A percentile compares a stretch with the other conserved stretches of the same genome.
Evolutionary conservation across 2,888 invertebrate species (phyloP).

Genomic region (Lasioglossum oenotherae): DNA sequence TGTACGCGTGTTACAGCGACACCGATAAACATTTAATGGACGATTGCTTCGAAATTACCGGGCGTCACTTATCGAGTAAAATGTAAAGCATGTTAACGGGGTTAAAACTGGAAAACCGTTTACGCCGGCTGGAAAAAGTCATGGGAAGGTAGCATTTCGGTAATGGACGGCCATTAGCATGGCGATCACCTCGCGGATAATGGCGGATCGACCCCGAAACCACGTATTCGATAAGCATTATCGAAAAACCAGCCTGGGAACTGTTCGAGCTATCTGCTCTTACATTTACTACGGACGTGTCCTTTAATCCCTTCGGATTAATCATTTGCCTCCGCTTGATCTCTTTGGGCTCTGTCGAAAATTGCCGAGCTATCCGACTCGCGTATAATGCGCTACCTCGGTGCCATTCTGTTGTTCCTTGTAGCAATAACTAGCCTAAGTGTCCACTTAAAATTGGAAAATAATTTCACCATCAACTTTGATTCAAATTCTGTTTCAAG

Average conservation of each 20-base stretch:
- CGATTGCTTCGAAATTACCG: constrained; percentile 1
- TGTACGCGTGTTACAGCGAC: background rate
- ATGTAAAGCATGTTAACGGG: background rate
- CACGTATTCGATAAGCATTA: background rate
- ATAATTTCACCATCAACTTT: background rate
- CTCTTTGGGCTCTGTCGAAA: constrained; percentile 2
- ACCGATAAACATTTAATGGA: background rate
- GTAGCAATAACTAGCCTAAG: background rate
- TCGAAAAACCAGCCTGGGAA: background rate
- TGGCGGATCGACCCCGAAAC: background rate
- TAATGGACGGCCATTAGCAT: constrained; percentile 35
- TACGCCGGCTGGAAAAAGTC: constrained; percentile 23
- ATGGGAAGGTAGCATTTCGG: constrained; percentile 31
- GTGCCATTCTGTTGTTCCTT: background rate
- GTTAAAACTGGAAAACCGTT: constrained; percentile 27
- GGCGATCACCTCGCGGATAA: background rate
- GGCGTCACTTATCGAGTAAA: constrained; percentile 9
- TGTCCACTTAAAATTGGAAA: background rate
- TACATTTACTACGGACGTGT: constrained; percentile 2
- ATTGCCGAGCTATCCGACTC: background rate
- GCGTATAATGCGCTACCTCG: background rate
- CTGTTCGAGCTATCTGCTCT: background rate
- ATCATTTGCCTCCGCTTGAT: constrained; percentile 3
- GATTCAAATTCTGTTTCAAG: background rate
- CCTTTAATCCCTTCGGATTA: constrained; percentile 9